phyloP scores from a whole-genome alignment of 2,797 vertebrate species.

The Bryconaethiops microstoma region DNA sequence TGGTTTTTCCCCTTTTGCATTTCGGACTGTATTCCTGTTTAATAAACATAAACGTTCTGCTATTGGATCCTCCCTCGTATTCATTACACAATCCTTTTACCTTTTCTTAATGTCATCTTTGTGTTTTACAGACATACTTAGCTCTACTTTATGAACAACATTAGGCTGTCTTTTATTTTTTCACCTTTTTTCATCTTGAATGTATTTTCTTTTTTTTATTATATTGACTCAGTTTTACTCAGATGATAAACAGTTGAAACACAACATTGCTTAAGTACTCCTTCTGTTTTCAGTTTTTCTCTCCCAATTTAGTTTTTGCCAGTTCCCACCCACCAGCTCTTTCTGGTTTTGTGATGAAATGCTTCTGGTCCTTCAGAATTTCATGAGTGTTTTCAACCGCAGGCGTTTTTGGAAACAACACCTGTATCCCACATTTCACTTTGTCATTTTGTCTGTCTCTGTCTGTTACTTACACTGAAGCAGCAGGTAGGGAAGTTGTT shows the following conservation, averaged over 20 bases:
- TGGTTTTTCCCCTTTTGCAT: too few species aligned
- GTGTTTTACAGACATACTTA: too few species aligned
- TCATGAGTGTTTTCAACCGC: neutral
- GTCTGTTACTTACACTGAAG: conserved; percentile 28
- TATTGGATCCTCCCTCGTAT: too few species aligned
- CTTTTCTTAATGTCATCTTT: too few species aligned
- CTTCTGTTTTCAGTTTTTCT: neutral
- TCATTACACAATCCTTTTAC: too few species aligned
- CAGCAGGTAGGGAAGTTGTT: conserved; percentile 31
- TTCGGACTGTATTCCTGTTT: too few species aligned
- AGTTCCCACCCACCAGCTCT: neutral
- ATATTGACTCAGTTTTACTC: neutral
- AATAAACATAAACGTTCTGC: too few species aligned
- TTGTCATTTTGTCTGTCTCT: conserved; percentile 11
- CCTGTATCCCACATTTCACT: conserved; percentile 14
- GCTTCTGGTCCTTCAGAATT: neutral
- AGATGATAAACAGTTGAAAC: neutral
- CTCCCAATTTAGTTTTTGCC: neutral
- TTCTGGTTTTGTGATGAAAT: neutral
- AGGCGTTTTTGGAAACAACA: neutral
- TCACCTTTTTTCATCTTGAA: too few species aligned
- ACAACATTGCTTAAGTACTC: neutral
- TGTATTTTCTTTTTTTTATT: too few species aligned
- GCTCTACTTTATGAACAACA: too few species aligned
- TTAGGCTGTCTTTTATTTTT: too few species aligned